Base-by-base conservation (phyloP, 35 echinoderm and acorn worm species). In the Strongylocentrotus purpuratus region DNA sequence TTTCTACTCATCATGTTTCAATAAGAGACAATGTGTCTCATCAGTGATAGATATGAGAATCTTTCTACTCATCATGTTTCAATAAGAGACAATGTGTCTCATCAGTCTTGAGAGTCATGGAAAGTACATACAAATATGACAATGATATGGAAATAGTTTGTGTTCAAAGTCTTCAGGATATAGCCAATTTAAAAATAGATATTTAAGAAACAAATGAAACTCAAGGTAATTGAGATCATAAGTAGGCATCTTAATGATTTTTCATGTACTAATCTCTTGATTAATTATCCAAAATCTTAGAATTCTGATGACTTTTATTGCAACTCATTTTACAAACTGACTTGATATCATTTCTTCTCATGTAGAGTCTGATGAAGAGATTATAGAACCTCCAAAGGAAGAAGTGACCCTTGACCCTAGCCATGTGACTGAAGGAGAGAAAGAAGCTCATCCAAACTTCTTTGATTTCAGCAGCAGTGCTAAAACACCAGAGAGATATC, bases 401-500 rank as follows among this genome's bases (percentile, higher is more conserved):
- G 92, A 92, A 48, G 71, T 92, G 58, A 85, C 7, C 86, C 95
- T 96, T 31, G 91, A 96, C 22, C 61, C 61, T 0, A 32, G 58
- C 7, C 20, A 86, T 32, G 86, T 96, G 22, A 92, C 91, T 3
- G 94, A 96, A 0, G 88, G 46, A 61, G 96, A 96, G 96, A 96
- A 92, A 50, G 32, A 70, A 50, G 94, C 88, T 22, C 31, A 85
- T 28, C 89, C 94, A 0, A 60, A 95, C 33, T 96, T 92, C 88
- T 96, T 96, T 92, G 88, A 96, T 70, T 48, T 14, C 31, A 87
- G 32, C 14, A 33, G 96, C 59, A 47, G 52, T 15, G 22, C 92
- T 31, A 96, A 95, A 58, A 97, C 97, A 46, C 97, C 97, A 18
- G 61, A 96, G 65, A 61, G 94, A 94, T 97, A 97, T 47, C 59